Base-by-base conservation (phyloP, 2,888 invertebrate genomes). In the Cheilosia scutellata region DNA sequence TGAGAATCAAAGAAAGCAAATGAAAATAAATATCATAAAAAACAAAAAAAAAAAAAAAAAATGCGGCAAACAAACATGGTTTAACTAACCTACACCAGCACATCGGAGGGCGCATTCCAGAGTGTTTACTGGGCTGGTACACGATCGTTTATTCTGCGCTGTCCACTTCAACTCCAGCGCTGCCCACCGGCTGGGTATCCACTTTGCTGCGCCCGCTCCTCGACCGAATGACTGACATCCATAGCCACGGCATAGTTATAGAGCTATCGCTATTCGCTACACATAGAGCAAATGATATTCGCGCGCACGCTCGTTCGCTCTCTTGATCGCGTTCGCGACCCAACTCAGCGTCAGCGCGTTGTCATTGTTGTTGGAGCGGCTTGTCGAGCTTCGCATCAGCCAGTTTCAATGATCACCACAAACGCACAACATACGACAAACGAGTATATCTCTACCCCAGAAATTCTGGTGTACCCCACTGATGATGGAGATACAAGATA, bases 221-320 rank as follows among this genome's bases (percentile, higher is more conserved):
- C 83, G 83, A 79, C 83, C 78, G 72, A 83, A 63, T 83, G 83
- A 83, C 74, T 83, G 83, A 83, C 79, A 83, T 83, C 63, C 76
- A 57, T 55, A 63, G 42, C 11, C 25, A 72, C 42, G 44, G 13
- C 11, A 37, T 37, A 37, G 37, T 9, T 37, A 11, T 20, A 20
- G 2, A 37, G 11, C 37, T 49, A 68, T 31, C 25, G 5, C 44
- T 66, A 37, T 13, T 31, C 25, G 5, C 44, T 66, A 37, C 16
- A 16, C 27, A 42, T 27, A 31, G 42, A 63, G 29, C 51, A 65
- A 66, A 57, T 29, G 53, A 60, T 60, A 37, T 75, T 75, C 11
- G 57, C 29, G 57, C 37, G 75, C 75, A 63, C 53, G 60, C 78
- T 68, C 70, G 37, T 37, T 37, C 37, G 37, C 11, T 37, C 37